A percentile compares a stretch with the other conserved stretches of the same genome.
These are phyloP conservation scores for Xiphorhynchus elegans DNA, from an alignment of 2,113 vertebrate species.

Conservation along the genomic window DNA sequence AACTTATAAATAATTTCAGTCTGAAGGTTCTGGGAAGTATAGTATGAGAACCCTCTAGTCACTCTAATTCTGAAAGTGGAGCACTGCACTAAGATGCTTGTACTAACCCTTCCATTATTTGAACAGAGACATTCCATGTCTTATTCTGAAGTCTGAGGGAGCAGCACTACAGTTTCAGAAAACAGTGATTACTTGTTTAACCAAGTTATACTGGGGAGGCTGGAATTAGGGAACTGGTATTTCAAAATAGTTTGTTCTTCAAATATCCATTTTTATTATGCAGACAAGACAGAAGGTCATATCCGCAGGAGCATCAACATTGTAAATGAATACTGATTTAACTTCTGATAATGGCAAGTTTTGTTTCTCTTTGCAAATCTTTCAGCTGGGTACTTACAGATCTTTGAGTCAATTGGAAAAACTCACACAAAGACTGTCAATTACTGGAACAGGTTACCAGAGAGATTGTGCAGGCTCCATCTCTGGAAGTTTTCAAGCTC, in stretches of 20 bases:
- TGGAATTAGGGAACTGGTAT: neutral
- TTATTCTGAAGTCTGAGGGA: neutral
- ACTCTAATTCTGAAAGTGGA: neutral
- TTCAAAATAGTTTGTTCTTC: neutral
- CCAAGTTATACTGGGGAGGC: neutral
- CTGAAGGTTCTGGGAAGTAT: neutral
- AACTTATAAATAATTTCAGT: neutral
- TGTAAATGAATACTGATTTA: neutral
- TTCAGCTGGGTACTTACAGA: neutral
- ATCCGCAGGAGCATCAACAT: neutral
- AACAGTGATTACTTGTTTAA: neutral
- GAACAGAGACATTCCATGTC: neutral
- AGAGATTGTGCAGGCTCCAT: neutral
- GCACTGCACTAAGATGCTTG: neutral
- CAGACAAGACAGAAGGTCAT: neutral
- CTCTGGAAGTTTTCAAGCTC: neutral
- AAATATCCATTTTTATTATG: neutral
- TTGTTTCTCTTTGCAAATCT: neutral
- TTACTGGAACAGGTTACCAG: neutral
- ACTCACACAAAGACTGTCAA: neutral
- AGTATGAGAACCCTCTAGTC: neutral
- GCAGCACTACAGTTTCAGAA: neutral
- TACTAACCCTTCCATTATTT: neutral
- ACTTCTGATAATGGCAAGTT: neutral
- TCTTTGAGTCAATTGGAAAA: neutral